Evolutionary conservation across 37 sponge, comb jelly and placozoan species (phyloP), one percentile per base, ranked within the genome.

Genomic region (Amphimedon queenslandica): DNA sequence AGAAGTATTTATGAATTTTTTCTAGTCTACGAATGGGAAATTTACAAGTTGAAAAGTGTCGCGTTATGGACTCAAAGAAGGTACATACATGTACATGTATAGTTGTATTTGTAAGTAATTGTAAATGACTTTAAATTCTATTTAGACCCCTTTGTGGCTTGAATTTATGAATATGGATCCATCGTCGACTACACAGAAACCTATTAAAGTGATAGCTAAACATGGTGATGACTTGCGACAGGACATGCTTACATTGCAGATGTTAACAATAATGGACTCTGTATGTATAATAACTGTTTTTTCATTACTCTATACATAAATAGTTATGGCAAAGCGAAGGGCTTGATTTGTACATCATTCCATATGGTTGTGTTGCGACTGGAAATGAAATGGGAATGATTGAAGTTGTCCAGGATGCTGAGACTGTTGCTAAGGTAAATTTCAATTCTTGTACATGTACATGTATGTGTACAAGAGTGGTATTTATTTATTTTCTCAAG

Each of bases 331-430:
- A 90, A 78, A 76, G 83, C 23, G 58, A 87, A 34, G 95, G 95
- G 0, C 71, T 94, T 60, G 78, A 94, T 72, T 79, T 94, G 40
- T 80, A 88, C 71, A 79, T 97, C 73, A 88, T 91, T 31, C 82
- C 98, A 13, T 97, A 97, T 82, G 98, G 98, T 67, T 93, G 92
- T 77, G 82, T 93, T 77, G 82, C 94, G 77, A 97, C 98, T 0
- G 93, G 92, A 16, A 53, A 81, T 30, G 79, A 83, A 8, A 65
- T 66, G 75, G 98, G 98, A 31, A 78, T 97, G 77, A 97, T 97
- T 42, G 88, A 97, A 73, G 94, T 90, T 47, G 92, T 97, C 3
- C 95, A 86, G 65, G 66, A 94, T 39, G 85, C 95, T 5, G 84
- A 88, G 42, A 94, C 95, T 5, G 95, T 90, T 81, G 81, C 84